Evolutionary conservation across 2,113 vertebrate species (phyloP).

Genomic region (Acinonyx jubatus): DNA sequence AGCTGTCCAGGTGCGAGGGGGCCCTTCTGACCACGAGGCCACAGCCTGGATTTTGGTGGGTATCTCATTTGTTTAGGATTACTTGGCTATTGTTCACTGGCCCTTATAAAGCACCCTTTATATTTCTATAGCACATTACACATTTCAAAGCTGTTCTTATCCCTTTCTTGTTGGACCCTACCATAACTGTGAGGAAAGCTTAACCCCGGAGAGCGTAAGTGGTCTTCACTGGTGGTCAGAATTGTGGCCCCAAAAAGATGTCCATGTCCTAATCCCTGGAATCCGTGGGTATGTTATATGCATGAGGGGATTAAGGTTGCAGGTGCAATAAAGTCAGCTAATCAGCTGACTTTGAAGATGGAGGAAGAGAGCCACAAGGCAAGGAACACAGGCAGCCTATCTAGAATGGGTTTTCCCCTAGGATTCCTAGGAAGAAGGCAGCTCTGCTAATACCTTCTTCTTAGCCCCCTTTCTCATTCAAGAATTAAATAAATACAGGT

Average conservation of each 20-base stretch:
- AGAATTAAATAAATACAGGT: background rate
- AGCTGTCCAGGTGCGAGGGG: conserved; percentile 81
- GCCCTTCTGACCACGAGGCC: conserved; percentile 81
- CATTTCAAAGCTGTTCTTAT: background rate
- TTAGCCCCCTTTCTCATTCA: background rate
- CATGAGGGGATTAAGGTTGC: background rate
- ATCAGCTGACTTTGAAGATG: background rate
- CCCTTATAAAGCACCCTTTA: background rate
- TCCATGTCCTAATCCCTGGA: background rate
- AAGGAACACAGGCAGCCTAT: background rate
- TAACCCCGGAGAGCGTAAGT: background rate
- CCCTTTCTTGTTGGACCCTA: background rate
- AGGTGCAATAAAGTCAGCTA: background rate
- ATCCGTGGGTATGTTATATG: background rate
- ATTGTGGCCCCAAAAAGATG: background rate
- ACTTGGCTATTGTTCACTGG: background rate
- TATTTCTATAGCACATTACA: background rate
- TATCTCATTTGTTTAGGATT: background rate
- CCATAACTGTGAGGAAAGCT: background rate
- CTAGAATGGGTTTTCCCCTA: background rate
- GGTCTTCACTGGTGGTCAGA: background rate
- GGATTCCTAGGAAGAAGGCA: background rate
- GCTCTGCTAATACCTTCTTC: background rate
- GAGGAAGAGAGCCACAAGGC: background rate
- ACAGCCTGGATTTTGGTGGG: conserved; percentile 84